Conservation (phyloP, 2,797 vertebrate genomes). For the Cichlasoma orientale region DNA sequence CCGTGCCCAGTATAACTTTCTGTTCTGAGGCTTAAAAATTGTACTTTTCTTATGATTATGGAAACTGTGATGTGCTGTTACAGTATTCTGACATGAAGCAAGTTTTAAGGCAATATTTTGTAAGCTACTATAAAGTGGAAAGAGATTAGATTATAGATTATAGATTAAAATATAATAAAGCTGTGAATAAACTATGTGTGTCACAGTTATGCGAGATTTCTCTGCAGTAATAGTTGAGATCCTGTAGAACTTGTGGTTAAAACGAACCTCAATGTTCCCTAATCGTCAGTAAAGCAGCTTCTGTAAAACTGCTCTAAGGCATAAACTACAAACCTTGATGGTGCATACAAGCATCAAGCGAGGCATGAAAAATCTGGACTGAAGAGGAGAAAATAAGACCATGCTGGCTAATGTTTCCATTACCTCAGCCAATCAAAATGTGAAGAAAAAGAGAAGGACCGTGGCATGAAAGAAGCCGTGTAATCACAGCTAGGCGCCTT, state of each 20-base stretch:
- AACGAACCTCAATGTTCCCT: constrained; percentile 1
- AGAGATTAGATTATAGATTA: not conserved
- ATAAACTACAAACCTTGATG: constrained; percentile 13
- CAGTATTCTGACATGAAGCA: not conserved
- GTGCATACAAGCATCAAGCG: not conserved
- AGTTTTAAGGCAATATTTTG: not conserved
- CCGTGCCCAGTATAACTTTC: not conserved
- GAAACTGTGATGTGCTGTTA: no score
- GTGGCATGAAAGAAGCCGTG: constrained; percentile 43
- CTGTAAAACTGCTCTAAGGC: constrained; percentile 5
- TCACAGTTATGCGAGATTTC: rapidly evolving
- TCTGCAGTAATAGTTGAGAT: not conserved
- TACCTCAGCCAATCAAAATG: constrained; percentile 43
- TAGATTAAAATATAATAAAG: not conserved
- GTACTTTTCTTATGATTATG: no score
- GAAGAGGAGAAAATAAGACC: constrained; percentile 30
- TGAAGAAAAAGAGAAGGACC: constrained; percentile 27
- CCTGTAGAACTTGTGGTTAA: constrained; percentile 2
- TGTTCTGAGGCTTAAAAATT: no score
- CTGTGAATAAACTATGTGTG: not conserved
- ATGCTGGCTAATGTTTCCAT: constrained; percentile 48
- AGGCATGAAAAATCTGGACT: constrained; percentile 28
- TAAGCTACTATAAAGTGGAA: not conserved
- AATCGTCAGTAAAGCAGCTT: constrained; percentile 6
- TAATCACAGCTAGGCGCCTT: constrained; percentile 54